Base-by-base conservation (phyloP, 2,888 invertebrate genomes). In the Watsonalla binaria region DNA sequence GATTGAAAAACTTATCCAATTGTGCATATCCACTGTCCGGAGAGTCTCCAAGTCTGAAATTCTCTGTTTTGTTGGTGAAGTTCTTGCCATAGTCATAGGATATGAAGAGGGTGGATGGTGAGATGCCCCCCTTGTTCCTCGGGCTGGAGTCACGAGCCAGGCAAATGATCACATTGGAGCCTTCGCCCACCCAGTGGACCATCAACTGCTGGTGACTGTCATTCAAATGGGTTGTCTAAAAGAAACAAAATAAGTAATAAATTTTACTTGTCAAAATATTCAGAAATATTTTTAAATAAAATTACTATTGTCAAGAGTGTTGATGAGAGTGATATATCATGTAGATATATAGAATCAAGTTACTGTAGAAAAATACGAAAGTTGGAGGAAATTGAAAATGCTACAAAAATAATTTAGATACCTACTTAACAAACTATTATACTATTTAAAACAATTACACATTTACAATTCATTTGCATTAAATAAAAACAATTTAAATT, bases 171-270 rank as follows among this genome's bases (percentile, higher is more conserved):
- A 97, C 95, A 83, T 96, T 94, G 58, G 96, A 96, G 15, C 95
- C 94, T 80, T 96, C 95, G 34, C 97, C 97, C 9, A 97, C 96
- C 97, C 98, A 98, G 82, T 97, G 96, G 8, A 98, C 96, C 93
- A 97, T 95, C 70, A 98, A 84, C 78, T 97, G 96, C 72, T 96
- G 95, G 78, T 98, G 97, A 61, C 94, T 94, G 84, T 97, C 97
- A 84, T 97, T 95, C 24, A 97, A 90, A 55, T 92, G 90, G 61
- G 93, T 94, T 52, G 94, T 93, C 97, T 97, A 92, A 89, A 86
- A 54, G 61, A 63, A 61, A 61, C 58, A 47, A 61, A 51, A 54
- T 54, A 54, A 48, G 7, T 9, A n/a, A 9, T 42, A 4, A 6
- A 33, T 13, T 48, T 11, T 42, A n/a, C n/a, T n/a, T n/a, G n/a